Base-by-base conservation (phyloP, 2,113 vertebrate genomes). In the Callithrix jacchus region DNA sequence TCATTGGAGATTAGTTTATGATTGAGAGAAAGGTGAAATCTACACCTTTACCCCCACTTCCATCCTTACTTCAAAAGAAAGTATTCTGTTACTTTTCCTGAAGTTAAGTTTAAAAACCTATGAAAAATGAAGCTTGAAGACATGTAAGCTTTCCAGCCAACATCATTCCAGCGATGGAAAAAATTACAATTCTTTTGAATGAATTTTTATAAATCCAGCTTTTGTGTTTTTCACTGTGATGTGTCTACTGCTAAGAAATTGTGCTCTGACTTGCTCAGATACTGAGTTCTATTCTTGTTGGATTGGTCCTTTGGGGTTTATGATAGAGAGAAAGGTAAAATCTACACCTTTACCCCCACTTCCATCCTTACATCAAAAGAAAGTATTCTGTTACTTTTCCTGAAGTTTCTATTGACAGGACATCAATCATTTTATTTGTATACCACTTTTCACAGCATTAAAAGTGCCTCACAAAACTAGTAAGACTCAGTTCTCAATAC, bases 391-490 rank as follows among this genome's bases (percentile, higher is more conserved):
- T 98, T 97, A 87, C 81, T 98, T 47, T 95, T 98, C 98, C 97
- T 97, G 97, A 98, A 97, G 93, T 96, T 97, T 91, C 90, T 97
- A 92, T 97, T 98, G 98, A 98, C 97, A 98, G 90, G 95, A 96
- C 92, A 98, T 98, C 96, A 98, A 95, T 98, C 96, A 92, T 95
- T 97, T 98, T 96, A 95, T 98, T 98, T 98, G 97, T 98, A 96
- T 91, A 97, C 52, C 56, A 73, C 76, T 98, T 94, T 98, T 97
- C 95, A 97, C 94, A 97, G 89, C 49, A 93, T 35, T 96, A 86
- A 98, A 98, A 97, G 73, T 91, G 87, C 88, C 97, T 97, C 97
- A 95, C 1, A 93, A 74, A 96, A 74, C 86, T 52, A 77, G 93
- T 88, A 97, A 96, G 96, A 98, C 97, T 82, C 92, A 79, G 93